Base-by-base conservation (phyloP, 2,797 vertebrate species). In the Cetoscarus ocellatus region DNA sequence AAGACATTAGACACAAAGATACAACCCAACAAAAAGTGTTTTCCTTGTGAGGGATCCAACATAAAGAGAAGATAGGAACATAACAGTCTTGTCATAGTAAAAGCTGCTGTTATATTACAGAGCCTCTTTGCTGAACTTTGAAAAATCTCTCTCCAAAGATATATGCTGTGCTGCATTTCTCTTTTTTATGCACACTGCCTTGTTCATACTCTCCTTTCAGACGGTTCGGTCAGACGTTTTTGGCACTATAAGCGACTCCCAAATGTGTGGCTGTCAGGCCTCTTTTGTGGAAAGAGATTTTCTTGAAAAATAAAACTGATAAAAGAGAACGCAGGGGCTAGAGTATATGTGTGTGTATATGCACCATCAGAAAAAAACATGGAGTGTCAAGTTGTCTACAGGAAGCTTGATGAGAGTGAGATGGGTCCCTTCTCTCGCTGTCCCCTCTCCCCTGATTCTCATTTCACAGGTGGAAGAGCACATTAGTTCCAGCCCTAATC, bases 401-500 rank as follows among this genome's bases (percentile, higher is more conserved):
- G 80, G 79, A 79, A 67, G 77, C 83, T 83, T 80, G 78, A 84
- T 78, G 75, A 0, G 34, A 70, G 73, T 65, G 63, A 70, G 82
- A 86, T 77, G 66, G 73, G 67, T 42, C 65, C 85, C 57, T 75
- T 54, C 69, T 74, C 70, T 43, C 39, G 40, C 70, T 70, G 70
- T 81, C 72, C 81, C 70, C 56, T 79, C 78, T 83, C 72, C 73
- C 63, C 68, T 79, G 75, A 70, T 86, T 92, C 89, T 93, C 88
- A 93, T 94, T 94, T 94, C 93, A 93, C 92, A 94, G 92, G 91
- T 93, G 91, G 88, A 79, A 55, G 75, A 85, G 74, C 90, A 88
- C 87, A 91, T 93, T 91, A 91, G 91, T 88, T 91, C 83, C 85
- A 89, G 77, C 66, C 64, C 80, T 89, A 91, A 93, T 92, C 88